Percentiles rank a stretch among this genome's conserved stretches.
Conservation (phyloP, 1,140 invertebrate genomes). For the Drosophila pseudoobscura region DNA sequence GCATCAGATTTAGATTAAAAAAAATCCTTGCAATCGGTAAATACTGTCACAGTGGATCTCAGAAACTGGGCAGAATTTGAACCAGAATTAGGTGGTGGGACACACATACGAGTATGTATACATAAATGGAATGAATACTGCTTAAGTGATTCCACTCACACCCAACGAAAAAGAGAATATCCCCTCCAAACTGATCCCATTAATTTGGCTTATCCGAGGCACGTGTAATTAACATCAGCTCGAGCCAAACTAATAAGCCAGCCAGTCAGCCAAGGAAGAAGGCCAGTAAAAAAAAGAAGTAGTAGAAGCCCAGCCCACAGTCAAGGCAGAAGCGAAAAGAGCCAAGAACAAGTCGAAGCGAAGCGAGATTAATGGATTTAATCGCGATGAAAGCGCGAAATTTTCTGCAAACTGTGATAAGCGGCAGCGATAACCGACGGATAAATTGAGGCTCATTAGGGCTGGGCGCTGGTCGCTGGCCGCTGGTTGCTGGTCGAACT, state of each 20-base stretch:
- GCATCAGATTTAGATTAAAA: too few species aligned
- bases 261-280: slow-evolving; percentile 4
- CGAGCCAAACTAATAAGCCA: slow-evolving; percentile 18
- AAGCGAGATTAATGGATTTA: slow-evolving; percentile 58
- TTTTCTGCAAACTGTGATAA: slow-evolving; percentile 50
- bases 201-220: slow-evolving; percentile 37
- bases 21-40: too few species aligned
- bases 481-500: too few species aligned
- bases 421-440: slow-evolving; percentile 36
- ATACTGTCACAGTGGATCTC: too few species aligned
- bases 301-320: too few species aligned
- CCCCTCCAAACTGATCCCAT: slow-evolving; percentile 7
- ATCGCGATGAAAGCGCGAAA: slow-evolving; percentile 62
- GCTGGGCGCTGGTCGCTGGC: neutral
- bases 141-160: too few species aligned
- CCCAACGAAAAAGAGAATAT: neutral
- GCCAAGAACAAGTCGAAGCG: slow-evolving; percentile 35
- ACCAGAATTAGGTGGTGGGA: too few species aligned
- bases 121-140: too few species aligned
- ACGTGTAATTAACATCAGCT: slow-evolving; percentile 46
- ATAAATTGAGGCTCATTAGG: slow-evolving; percentile 60
- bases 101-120: too few species aligned
- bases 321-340: neutral
- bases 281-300: too few species aligned
- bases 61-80: too few species aligned